Conservation (phyloP, 2,113 vertebrate genomes). For the Hemichromis elongatus region DNA sequence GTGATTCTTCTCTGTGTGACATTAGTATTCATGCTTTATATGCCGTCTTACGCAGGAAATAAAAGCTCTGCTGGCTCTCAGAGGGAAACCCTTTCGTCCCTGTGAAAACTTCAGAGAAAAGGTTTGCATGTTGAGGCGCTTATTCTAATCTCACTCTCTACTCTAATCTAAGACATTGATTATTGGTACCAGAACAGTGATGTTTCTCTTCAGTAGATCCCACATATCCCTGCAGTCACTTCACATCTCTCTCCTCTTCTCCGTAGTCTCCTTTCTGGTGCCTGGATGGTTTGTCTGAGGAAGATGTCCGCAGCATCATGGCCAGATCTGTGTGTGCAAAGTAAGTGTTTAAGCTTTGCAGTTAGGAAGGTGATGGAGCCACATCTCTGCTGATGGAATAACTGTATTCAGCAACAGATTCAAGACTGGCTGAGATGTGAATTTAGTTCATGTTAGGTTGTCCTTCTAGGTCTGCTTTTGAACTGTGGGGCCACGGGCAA, state of each 20-base stretch:
- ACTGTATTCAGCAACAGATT: not conserved
- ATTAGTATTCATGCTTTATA: not conserved
- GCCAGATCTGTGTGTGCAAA: slow-evolving; percentile 95
- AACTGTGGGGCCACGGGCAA: slow-evolving; percentile 91
- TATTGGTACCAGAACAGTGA: not conserved
- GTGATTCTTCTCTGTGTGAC: not conserved
- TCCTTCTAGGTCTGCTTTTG: slow-evolving; percentile 88
- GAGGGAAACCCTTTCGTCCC: slow-evolving; percentile 75
- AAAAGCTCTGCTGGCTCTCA: slow-evolving; percentile 83
- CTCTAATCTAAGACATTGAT: not conserved
- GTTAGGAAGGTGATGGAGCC: not conserved
- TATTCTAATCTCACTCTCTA: not conserved
- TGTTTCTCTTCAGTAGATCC: not conserved
- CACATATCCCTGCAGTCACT: not conserved
- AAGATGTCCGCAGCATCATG: slow-evolving; percentile 85
- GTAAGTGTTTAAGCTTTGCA: slow-evolving; percentile 69
- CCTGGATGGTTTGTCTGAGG: slow-evolving; percentile 84
- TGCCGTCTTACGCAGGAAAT: slow-evolving; percentile 78
- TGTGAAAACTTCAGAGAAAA: slow-evolving; percentile 78
- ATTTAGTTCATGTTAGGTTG: not conserved
- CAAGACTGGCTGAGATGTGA: not conserved
- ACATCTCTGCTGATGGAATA: not conserved
- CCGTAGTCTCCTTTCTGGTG: slow-evolving; percentile 92
- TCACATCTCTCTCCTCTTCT: not conserved
- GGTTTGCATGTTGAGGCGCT: slow-evolving; percentile 55